phyloP scores from a whole-genome alignment of 2,888 invertebrate species.

The Rhingia rostrata region DNA sequence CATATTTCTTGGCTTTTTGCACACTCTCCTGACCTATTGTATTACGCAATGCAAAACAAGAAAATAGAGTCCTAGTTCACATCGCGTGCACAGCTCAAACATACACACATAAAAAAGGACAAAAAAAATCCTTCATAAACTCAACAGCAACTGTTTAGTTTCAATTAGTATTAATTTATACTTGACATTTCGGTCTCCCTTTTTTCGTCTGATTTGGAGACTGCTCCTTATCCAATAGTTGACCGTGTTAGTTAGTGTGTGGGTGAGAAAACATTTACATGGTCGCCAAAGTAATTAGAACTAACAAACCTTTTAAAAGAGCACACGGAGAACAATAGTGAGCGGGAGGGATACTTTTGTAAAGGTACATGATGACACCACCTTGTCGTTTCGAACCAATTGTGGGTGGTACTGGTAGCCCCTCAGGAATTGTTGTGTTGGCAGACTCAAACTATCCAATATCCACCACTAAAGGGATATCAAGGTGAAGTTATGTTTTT shows the following conservation, averaged over 20 bases:
- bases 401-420: constrained; percentile 2
- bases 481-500: constrained; percentile 42
- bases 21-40: constrained; percentile 13
- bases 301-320: constrained; percentile 56
- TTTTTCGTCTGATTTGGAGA: constrained; percentile 36
- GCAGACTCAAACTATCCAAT: constrained; percentile 8
- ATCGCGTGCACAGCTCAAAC: constrained; percentile 17
- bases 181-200: constrained; percentile 41
- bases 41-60: constrained; percentile 1
- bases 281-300: constrained; percentile 61
- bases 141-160: constrained; percentile 67
- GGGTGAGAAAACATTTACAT: background rate
- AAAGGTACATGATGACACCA: background rate
- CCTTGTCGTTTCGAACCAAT: constrained; percentile 18
- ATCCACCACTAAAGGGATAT: constrained; percentile 19
- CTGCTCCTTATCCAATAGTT: background rate
- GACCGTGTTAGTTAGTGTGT: background rate
- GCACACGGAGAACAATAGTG: constrained; percentile 3
- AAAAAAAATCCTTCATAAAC: constrained; percentile 49
- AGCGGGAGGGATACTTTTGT: background rate
- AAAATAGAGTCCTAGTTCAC: constrained; percentile 26
- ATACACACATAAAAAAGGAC: background rate
- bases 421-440: constrained; percentile 55
- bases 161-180: constrained; percentile 69
- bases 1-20: constrained; percentile 16